These are phyloP conservation scores for Catocala fraxini DNA, from an alignment of 2,888 invertebrate species.

Conservation along the genomic window DNA sequence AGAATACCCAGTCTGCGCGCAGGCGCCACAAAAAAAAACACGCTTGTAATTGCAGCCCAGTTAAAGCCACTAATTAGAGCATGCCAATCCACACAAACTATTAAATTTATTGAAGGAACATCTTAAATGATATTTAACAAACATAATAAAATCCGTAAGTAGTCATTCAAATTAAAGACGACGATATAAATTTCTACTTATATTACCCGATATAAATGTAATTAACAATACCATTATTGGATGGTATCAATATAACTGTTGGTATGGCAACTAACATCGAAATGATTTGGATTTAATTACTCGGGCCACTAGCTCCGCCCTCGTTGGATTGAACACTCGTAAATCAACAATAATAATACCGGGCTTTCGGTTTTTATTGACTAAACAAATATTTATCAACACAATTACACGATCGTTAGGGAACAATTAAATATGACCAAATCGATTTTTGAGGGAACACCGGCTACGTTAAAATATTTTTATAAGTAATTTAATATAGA, in stretches of 20 bases:
- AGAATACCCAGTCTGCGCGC: conserved; percentile 65
- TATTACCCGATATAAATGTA: conserved; percentile 66
- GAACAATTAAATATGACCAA: conserved; percentile 70
- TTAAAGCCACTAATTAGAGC: conserved; percentile 67
- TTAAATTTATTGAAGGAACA: conserved; percentile 56
- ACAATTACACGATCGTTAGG: conserved; percentile 83
- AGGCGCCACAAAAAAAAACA: conserved; percentile 74
- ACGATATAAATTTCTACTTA: conserved; percentile 60
- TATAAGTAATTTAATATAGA: no score
- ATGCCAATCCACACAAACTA: conserved; percentile 55
- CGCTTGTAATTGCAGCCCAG: conserved; percentile 64
- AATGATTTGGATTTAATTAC: conserved; percentile 81
- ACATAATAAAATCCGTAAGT: conserved; percentile 58
- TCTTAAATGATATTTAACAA: conserved; percentile 63
- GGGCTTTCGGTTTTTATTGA: conserved; percentile 72
- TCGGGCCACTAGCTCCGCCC: conserved; percentile 75
- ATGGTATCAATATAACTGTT: conserved; percentile 72
- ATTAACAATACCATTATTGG: conserved; percentile 72
- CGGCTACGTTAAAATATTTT: conserved; percentile 20
- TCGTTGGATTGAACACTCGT: conserved; percentile 70
- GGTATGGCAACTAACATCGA: conserved; percentile 68
- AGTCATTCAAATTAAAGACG: conserved; percentile 61
- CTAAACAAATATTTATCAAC: conserved; percentile 82
- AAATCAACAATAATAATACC: conserved; percentile 80
- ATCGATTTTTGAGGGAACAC: conserved; percentile 58